Evolutionary conservation across 1,140 invertebrate genomes (phyloP), one percentile per base, ranked within the genome.

Genomic region (Dryas iulia): DNA sequence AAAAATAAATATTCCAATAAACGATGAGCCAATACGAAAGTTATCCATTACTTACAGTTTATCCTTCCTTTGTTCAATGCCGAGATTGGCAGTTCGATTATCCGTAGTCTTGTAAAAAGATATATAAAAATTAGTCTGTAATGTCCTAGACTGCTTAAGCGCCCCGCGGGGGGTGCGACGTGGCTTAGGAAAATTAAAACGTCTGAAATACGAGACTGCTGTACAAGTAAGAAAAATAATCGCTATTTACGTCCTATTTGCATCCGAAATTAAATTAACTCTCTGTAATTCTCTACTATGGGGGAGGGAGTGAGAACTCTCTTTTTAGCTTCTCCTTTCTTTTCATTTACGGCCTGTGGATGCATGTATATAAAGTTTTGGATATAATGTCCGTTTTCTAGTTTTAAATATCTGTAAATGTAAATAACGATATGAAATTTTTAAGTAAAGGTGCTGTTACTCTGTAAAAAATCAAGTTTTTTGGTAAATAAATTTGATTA

Each of bases 81-180:
- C 73, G 69, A 82, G 89, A 91, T 91, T 89, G 87, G 86, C 89
- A 89, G 82, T 84, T 91, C 86, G 87, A 89, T 91, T 89, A 89
- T 89, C 84, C 80, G 65, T 65, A 70, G 72, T 86, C 73, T 73
- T 77, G 76, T 74, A 87, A 89, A 87, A 86, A 87, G 82, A 79
- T 77, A 79, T 83, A 86, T 83, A 88, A 88, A 86, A 90, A 87
- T 86, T 86, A 83, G 84, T 78, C 82, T 85, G 78, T 81, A 84
- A 86, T 86, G 83, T 90, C 81, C 75, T 83, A 87, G 86, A 90
- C 87, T 88, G 60, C 72, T 87, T 85, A 90, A 88, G 83, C 78
- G 73, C 81, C 73, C 86, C 86, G 68, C 76, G 65, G 88, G 86
- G 85, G 85, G 75, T 12, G 10, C 64, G 69, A 60, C 72, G 59